Base-by-base conservation (phyloP, 2,113 vertebrate species). In the Aspidoscelis tigris region DNA sequence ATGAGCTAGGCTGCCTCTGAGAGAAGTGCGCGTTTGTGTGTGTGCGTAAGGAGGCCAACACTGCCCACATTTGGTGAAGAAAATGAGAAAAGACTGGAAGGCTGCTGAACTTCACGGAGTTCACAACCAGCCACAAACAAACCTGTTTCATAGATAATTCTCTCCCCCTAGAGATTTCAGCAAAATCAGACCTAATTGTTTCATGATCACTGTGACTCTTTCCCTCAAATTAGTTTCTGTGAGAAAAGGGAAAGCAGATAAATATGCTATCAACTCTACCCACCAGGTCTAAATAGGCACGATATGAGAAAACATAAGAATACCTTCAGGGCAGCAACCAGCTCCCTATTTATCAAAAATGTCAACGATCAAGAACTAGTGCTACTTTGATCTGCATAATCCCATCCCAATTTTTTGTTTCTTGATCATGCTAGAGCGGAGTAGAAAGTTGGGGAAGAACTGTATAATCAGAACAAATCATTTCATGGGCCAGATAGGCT, bases 41-140 rank as follows among this genome's bases (percentile, higher is more conserved):
- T 58, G 24, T 80, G 47, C 14, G 72, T 2, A 82, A 4, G 21
- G 81, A 86, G 5, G 43, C 1, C n/a, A 41, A 77, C 76, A 71
- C 0, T 0, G 39, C 2, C 84, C 18, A n/a, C 53, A n/a, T 41
- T 14, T 72, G n/a, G 16, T 11, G 20, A 81, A 68, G 75, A 83
- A 16, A 84, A 86, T 8, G 41, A 87, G 5, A 50, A 14, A 14
- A 75, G 78, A 41, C 9, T 53, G n/a, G 74, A 24, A 2, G 39
- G 84, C 71, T 86, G 66, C 44, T 78, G 58, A 69, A 43, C 20
- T 85, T 61, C 64, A 65, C 18, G 21, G 16, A 55, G 21, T 65
- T 65, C 64, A n/a, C 3, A 18, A 22, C 83, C 12, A 82, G n/a
- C 16, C n/a, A 47, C 18, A 47, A 74, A 11, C 3, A 18, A 66